phyloP scores from a whole-genome alignment of 2,888 invertebrate genomes.

The Patella pellucida region DNA sequence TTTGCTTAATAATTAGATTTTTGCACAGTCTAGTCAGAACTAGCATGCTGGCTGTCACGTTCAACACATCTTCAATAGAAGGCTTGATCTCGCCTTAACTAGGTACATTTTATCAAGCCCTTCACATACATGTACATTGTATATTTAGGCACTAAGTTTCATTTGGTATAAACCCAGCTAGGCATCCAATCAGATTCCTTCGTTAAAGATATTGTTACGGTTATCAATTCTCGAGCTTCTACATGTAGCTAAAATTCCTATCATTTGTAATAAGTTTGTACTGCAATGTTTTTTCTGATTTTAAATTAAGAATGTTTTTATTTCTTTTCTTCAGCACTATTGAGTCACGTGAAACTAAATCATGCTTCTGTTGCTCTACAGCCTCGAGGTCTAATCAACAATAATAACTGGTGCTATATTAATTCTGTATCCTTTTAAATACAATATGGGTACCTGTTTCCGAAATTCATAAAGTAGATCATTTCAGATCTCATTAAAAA shows the following conservation, averaged over 20 bases:
- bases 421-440: slow-evolving; percentile 78
- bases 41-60: background rate
- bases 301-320: too few relatives aligned
- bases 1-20: too few relatives aligned
- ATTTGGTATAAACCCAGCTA: too few relatives aligned
- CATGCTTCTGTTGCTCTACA: slow-evolving; percentile 80
- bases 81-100: too few relatives aligned
- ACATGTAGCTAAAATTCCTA: background rate
- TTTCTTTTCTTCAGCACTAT: slow-evolving; percentile 38
- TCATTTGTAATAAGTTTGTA: background rate
- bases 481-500: background rate
- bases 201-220: too few relatives aligned
- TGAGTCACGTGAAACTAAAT: slow-evolving; percentile 45
- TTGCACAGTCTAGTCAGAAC: too few relatives aligned
- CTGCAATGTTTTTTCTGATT: background rate
- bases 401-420: slow-evolving; percentile 96
- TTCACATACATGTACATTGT: too few relatives aligned
- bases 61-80: too few relatives aligned
- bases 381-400: slow-evolving; percentile 92
- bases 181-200: too few relatives aligned
- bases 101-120: too few relatives aligned
- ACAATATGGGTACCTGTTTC: background rate
- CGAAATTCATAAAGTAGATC: background rate
- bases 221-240: too few relatives aligned
- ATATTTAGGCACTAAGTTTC: too few relatives aligned